phyloP scores from a whole-genome alignment of 2,797 vertebrate species.

The Malacoraja senta region DNA sequence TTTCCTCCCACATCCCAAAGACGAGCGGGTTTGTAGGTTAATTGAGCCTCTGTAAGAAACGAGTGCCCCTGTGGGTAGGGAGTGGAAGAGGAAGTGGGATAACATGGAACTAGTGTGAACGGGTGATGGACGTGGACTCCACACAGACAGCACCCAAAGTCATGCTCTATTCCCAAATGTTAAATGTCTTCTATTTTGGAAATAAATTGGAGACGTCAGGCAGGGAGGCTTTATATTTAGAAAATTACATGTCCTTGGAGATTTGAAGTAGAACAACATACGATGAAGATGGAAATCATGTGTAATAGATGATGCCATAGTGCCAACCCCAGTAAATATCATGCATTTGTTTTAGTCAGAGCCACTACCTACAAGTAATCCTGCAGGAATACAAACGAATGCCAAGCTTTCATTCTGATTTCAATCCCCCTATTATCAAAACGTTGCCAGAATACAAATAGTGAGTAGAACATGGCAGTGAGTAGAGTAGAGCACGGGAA shows the following conservation, averaged over 20 bases:
- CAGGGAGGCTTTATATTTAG: background rate
- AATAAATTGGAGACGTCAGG: background rate
- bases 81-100: too few relatives aligned
- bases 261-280: background rate
- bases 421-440: background rate
- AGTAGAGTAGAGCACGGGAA: too few relatives aligned
- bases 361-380: background rate
- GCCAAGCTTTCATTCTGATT: background rate
- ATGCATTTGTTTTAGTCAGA: background rate
- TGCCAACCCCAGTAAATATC: background rate
- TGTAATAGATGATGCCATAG: background rate
- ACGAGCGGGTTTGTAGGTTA: too few relatives aligned
- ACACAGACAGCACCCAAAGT: background rate
- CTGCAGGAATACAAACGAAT: background rate
- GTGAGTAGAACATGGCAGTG: too few relatives aligned
- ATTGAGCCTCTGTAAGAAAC: too few relatives aligned
- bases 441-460: too few relatives aligned
- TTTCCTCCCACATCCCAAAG: too few relatives aligned
- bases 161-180: background rate
- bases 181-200: background rate
- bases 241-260: background rate
- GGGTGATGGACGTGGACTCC: too few relatives aligned
- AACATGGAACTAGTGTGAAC: too few relatives aligned
- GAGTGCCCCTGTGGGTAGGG: too few relatives aligned
- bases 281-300: background rate